Base-by-base conservation (phyloP, 1,140 invertebrate genomes). In the Steinernema khuongi region DNA sequence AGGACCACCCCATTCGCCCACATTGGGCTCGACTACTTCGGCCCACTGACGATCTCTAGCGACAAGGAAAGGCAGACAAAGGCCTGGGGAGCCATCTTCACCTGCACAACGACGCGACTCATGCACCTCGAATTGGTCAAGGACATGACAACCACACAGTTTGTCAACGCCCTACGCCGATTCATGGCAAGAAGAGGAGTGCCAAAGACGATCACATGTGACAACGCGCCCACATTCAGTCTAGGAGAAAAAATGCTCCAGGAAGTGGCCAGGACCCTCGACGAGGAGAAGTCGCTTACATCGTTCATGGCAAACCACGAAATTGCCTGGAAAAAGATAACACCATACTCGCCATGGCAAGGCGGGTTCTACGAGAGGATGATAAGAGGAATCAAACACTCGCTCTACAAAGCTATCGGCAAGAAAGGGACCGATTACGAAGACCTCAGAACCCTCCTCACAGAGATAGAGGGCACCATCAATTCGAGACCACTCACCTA, bases 11-110 rank as follows among this genome's bases (percentile, higher is more conserved):
- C 74, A 22, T 75, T 67, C 29, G 68, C 41, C 0, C 29, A 31
- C 22, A 29, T n/a, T 4, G 74, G 74, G 4, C 7, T 72, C 0
- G 74, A 75, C 30, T 31, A 67, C 18, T 71, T 72, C 31, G 74
- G 74, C 31, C 74, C 74, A 30, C 33, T 75, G 14, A 26, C n/a
- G 11, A 17, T 66, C 67, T 19, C 14, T 19, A 70, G 26, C 19
- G 67, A 73, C 19, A 26, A 30, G 29, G 31, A 36, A 67, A 17
- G 1, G 28, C 33, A 36, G 30, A 32, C 29, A 30, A 74, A 72
- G 26, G 36, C 32, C 1, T 72, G 19, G 11, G 70, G 70, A 33
- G 28, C 44, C 19, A 33, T 75, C 2, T 75, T 73, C 31, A 72
- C 68, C 18, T 73, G 72, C 30, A 11, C 67, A 0, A 70, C 72